phyloP scores from a whole-genome alignment of 2,888 invertebrate species.

The Tenthredo scrophulariae region DNA sequence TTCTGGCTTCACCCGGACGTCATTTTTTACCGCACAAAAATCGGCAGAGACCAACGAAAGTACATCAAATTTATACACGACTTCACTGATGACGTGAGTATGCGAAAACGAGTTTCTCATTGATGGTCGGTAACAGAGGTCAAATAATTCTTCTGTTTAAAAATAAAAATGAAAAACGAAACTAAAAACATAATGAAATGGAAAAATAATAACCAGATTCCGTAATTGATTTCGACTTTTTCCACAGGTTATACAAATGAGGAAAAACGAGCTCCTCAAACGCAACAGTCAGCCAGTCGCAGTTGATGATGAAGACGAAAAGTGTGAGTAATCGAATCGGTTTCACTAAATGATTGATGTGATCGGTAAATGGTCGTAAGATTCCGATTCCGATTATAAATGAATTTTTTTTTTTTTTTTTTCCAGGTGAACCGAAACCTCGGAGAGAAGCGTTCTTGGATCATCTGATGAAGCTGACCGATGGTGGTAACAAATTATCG shows the following conservation, averaged over 20 bases:
- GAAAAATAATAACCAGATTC: neutral
- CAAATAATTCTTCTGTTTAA: neutral
- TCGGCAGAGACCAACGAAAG: neutral
- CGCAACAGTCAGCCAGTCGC: neutral
- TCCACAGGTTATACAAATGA: neutral
- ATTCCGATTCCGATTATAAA: neutral
- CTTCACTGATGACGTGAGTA: constrained; percentile 16
- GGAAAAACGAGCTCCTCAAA: neutral
- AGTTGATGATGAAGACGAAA: neutral
- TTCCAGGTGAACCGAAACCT: constrained; percentile 42
- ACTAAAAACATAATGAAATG: neutral
- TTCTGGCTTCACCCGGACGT: neutral
- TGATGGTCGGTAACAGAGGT: neutral
- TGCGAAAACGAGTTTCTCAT: neutral
- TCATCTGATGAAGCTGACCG: constrained; percentile 79
- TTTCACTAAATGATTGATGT: neutral
- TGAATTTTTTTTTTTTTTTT: neutral
- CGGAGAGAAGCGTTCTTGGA: constrained; percentile 78
- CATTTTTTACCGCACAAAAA: neutral
- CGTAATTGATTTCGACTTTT: neutral
- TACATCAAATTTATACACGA: neutral
- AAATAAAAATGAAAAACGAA: too few species aligned
- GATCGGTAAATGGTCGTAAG: neutral
- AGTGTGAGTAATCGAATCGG: neutral
- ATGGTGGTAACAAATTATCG: constrained; percentile 79